These are phyloP conservation scores for Oxygymnocypris stewartii DNA, from an alignment of 2,113 vertebrate species.

Conservation along the genomic window DNA sequence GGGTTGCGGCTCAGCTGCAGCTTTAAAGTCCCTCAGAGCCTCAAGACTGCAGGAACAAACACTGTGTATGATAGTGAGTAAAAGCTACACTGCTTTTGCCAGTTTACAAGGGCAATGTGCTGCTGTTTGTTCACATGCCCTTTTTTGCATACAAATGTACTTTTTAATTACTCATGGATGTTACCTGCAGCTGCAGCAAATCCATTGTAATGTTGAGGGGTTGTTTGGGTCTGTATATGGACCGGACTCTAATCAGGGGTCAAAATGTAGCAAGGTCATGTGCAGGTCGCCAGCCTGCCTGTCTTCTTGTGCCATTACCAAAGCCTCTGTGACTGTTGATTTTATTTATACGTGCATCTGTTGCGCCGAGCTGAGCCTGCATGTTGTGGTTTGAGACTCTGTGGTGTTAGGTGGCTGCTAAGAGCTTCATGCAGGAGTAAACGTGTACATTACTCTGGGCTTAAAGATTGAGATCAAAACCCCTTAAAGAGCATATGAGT, in stretches of 20 bases:
- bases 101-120: not conserved
- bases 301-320: conserved; percentile 20
- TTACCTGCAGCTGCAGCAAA: not conserved
- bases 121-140: not conserved
- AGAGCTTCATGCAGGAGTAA: conserved; percentile 13
- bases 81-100: not conserved
- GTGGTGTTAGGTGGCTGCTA: conserved; percentile 40
- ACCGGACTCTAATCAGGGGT: not conserved
- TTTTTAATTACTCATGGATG: not conserved
- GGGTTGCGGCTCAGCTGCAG: not conserved
- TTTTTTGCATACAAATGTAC: not conserved
- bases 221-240: not conserved
- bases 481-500: not conserved
- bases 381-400: conserved; percentile 35
- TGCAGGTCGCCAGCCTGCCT: conserved; percentile 26
- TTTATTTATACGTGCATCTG: conserved; percentile 52
- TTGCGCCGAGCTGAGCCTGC: conserved; percentile 34
- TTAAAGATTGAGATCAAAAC: not conserved
- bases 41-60: not conserved
- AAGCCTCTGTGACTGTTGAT: conserved; percentile 40
- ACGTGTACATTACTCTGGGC: not conserved
- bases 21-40: conserved; percentile 15
- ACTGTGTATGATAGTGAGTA: not conserved
- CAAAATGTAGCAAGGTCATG: conserved; percentile 23
- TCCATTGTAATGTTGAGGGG: not conserved